Evolutionary conservation across 1,140 invertebrate genomes (phyloP), one percentile per base, ranked within the genome.

Genomic region (Heliconius eleuchia): DNA sequence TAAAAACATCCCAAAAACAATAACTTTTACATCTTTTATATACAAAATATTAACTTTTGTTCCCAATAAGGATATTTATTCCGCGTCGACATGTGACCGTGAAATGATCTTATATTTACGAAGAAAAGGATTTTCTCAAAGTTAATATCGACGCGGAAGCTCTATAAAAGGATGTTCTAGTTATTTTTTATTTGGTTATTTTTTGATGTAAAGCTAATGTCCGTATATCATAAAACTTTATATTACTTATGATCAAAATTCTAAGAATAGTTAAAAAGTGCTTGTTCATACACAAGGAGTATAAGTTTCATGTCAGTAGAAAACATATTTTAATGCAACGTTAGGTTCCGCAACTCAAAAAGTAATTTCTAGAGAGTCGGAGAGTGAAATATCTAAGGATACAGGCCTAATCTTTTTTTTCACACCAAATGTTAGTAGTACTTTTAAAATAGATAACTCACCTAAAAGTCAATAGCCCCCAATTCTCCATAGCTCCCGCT

Each of bases 401-500:
- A 42, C 11, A 42, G 0, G 0, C 0, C 11, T 42, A 42, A 42
- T 42, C 42, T 42, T 2, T 42, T 11, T 13, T 11, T 42, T 13
- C 42, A 46, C 13, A 46, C 23, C 23, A 23, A 23, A 46, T 3
- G 4, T 3, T 46, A 9, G 13, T 16, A 46, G 42, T 46, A 16
- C 42, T 5, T 46, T 46, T 4, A 46, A 46, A 16, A 13, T 46
- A 46, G 16, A 46, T 5, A 73, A 83, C 82, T 88, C 89, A 97
- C 98, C 97, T 96, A 92, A 98, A 99, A 2, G 98, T 99, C n/a
- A 99, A 96, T 0, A 99, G 90, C 2, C 97, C 97, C 97, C 97
- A 98, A 89, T 98, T 98, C 88, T 98, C 98, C 97, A 98, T 98
- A 3, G 97, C 99, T 0, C 98, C 98, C n/a, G 98, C 97, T 72